These are phyloP conservation scores for Corythornis cristatus DNA, from an alignment of 2,113 vertebrate genomes.

Conservation along the genomic window DNA sequence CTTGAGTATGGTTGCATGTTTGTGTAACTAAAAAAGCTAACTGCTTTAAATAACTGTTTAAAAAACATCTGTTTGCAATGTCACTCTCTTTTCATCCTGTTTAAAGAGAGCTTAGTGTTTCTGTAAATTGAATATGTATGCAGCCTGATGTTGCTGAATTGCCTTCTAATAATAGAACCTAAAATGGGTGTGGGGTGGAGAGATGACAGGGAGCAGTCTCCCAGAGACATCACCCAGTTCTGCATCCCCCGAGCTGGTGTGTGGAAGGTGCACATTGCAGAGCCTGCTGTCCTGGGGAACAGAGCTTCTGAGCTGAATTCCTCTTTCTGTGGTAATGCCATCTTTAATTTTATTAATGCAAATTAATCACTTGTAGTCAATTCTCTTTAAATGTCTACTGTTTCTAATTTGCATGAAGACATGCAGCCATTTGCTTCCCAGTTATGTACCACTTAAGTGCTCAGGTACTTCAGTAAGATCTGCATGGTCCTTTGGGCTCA, in stretches of 20 bases:
- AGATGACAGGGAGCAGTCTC: neutral
- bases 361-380: neutral
- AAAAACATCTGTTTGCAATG: neutral
- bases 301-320: neutral
- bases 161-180: neutral
- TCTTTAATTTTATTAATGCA: neutral
- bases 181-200: neutral
- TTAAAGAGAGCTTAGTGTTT: neutral
- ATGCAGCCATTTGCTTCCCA: neutral
- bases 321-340: neutral
- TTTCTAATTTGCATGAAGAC: neutral
- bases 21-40: neutral
- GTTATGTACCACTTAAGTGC: rapidly evolving
- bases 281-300: neutral
- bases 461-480: neutral
- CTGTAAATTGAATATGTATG: neutral
- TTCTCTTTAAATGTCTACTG: neutral
- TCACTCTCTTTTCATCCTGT: neutral
- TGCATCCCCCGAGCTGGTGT: rapidly evolving
- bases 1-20: neutral
- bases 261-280: rapidly evolving
- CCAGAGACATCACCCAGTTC: neutral
- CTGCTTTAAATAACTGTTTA: neutral
- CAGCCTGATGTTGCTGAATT: neutral
- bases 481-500: neutral